Percentiles rank a stretch among this genome's conserved stretches.
These are phyloP conservation scores for Phalanger gymnotis DNA, from an alignment of 2,797 vertebrate species.

Conservation along the genomic window DNA sequence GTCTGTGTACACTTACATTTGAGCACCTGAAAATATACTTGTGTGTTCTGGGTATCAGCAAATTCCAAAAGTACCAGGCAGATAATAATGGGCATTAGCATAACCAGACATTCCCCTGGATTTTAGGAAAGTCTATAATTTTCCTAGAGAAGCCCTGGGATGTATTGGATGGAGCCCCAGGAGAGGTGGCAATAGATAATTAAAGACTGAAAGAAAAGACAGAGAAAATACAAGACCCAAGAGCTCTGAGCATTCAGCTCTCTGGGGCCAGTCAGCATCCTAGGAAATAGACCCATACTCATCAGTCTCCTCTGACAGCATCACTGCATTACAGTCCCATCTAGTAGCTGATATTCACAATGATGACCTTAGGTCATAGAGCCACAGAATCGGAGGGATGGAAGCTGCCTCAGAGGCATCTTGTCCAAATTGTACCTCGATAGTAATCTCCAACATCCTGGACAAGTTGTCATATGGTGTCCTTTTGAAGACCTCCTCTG, in stretches of 20 bases:
- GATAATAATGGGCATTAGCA: conserved; percentile 5
- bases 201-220: conserved; percentile 33
- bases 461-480: background rate
- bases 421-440: background rate
- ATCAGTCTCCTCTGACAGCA: background rate
- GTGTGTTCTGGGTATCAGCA: background rate
- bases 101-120: background rate
- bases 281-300: background rate
- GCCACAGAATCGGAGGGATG: background rate
- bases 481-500: background rate
- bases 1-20: background rate
- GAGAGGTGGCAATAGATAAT: background rate
- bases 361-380: background rate
- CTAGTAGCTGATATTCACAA: background rate
- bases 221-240: background rate
- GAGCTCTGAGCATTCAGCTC: background rate
- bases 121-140: background rate
- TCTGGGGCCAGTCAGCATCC: background rate
- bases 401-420: background rate
- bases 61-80: background rate
- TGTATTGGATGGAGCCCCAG: conserved; percentile 25
- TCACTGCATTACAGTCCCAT: background rate
- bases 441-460: background rate
- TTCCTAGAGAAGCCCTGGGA: conserved; percentile 37
- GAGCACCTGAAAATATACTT: background rate